phyloP scores from a whole-genome alignment of 2,797 vertebrate genomes.

The Poeciliopsis gracilis region DNA sequence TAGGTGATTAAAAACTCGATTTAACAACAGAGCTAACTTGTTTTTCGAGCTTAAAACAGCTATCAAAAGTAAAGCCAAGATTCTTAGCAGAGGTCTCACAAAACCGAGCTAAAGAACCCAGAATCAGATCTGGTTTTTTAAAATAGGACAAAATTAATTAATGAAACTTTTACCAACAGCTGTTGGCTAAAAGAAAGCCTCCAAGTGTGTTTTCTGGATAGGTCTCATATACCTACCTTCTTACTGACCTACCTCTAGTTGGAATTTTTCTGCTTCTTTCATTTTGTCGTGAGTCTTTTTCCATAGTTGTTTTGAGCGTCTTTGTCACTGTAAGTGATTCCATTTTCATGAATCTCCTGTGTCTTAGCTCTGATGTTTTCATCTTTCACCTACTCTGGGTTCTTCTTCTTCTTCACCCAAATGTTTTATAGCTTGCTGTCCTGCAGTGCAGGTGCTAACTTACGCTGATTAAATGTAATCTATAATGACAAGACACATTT shows the following conservation, averaged over 20 bases:
- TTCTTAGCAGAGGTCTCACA: too few species aligned
- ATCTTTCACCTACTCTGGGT: neutral
- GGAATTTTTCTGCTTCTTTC: neutral
- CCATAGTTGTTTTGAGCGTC: neutral
- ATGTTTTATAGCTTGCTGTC: constrained; percentile 8
- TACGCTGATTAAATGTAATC: constrained; percentile 21
- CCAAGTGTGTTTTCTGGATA: neutral
- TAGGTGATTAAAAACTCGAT: too few species aligned
- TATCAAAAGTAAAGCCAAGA: too few species aligned
- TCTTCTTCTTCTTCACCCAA: neutral
- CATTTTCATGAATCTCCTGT: neutral
- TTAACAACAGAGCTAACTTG: too few species aligned
- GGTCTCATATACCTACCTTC: neutral
- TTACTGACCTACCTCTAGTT: neutral
- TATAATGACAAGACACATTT: constrained; percentile 27
- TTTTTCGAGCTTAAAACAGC: too few species aligned
- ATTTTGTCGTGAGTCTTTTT: neutral
- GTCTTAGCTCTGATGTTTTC: neutral
- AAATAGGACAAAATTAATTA: neutral
- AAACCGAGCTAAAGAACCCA: too few species aligned
- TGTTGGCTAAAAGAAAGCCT: neutral
- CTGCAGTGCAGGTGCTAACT: constrained; percentile 5
- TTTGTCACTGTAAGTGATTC: neutral
- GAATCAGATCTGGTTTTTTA: too few species aligned
- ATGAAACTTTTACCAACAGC: neutral